Conservation (phyloP, 2,888 invertebrate genomes). For the Diaperis boleti region DNA sequence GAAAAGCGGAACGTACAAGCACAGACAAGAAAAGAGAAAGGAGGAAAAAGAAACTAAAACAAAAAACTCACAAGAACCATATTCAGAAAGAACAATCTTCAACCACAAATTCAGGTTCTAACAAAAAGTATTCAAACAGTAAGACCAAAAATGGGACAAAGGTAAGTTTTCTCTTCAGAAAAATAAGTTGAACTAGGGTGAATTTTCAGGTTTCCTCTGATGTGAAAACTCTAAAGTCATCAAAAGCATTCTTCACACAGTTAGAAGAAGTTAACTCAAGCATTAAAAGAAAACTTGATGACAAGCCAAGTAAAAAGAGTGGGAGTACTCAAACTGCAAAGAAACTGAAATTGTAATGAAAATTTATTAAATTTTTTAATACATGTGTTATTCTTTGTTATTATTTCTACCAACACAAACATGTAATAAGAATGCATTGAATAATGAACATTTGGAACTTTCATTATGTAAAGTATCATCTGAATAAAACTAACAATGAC, state of each 20-base stretch:
- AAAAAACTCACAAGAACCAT: slow-evolving; percentile 69
- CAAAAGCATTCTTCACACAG: slow-evolving; percentile 87
- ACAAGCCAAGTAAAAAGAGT: slow-evolving; percentile 58
- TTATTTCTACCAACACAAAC: no score
- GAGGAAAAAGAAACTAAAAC: slow-evolving; percentile 86
- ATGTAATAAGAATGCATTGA: no score
- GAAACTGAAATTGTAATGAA: slow-evolving; percentile 72
- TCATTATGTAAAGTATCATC: no score
- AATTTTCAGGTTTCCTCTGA: slow-evolving; percentile 47
- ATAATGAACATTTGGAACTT: no score
- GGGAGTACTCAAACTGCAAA: slow-evolving; percentile 67
- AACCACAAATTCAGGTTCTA: no score
- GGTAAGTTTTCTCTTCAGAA: slow-evolving; percentile 64
- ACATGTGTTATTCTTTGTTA: no score
- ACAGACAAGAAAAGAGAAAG: slow-evolving; percentile 92
- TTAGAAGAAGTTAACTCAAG: slow-evolving; percentile 77
- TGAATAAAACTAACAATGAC: background rate
- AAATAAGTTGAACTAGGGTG: no score
- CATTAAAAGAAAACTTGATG: slow-evolving; percentile 67
- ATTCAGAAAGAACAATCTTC: no score
- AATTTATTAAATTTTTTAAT: no score
- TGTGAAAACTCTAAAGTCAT: slow-evolving; percentile 74
- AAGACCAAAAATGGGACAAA: slow-evolving; percentile 76
- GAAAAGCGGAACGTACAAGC: slow-evolving; percentile 81
- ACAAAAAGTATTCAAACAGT: no score